Base-by-base conservation (phyloP, 2,888 invertebrate species). In the Cloeon dipterum region DNA sequence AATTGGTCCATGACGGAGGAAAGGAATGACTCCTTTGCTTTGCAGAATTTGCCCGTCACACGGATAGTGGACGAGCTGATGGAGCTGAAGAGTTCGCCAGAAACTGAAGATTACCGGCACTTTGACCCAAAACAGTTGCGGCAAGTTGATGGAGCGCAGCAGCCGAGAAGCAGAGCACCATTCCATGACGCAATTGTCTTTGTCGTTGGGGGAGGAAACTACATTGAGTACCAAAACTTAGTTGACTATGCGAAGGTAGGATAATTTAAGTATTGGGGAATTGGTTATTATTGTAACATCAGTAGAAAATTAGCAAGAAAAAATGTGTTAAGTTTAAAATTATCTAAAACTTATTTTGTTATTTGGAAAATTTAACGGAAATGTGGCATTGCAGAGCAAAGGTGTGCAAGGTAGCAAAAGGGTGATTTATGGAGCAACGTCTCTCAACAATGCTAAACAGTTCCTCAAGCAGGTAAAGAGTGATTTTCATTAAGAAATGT, bases 221-320 rank as follows among this genome's bases (percentile, higher is more conserved):
- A 98, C 53, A 94, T 96, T 51, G 98, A 99, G 59, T 98, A 98
- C 58, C 96, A 96, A 58, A 98, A 99, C 66, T 68, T 99, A 41
- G 72, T 83, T 37, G 96, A 96, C 54, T 91, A 91, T 52, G 79
- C 82, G 23, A 91, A 83, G 68, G 76, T 76, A 53, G 42, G 43
- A 23, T 32, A 33, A 20, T 16, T 37, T 3, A 19, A 14, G 11
- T 33, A 35, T 17, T 20, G 35, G 18, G 29, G 3, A 17, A 36
- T 36, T 34, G 18, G 32, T 32, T n/a, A 10, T n/a, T n/a, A n/a
- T n/a, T n/a, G n/a, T n/a, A n/a, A n/a, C n/a, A n/a, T n/a, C 32
- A 18, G 3, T 14, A 32, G 13, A 32, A 10, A 8, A 32, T 32
- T 2, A 4, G 8, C 2, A 11, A 11, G 10, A 3, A 14, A 8